Conservation (phyloP, 1,140 invertebrate species). For the Bradysia coprophila region DNA sequence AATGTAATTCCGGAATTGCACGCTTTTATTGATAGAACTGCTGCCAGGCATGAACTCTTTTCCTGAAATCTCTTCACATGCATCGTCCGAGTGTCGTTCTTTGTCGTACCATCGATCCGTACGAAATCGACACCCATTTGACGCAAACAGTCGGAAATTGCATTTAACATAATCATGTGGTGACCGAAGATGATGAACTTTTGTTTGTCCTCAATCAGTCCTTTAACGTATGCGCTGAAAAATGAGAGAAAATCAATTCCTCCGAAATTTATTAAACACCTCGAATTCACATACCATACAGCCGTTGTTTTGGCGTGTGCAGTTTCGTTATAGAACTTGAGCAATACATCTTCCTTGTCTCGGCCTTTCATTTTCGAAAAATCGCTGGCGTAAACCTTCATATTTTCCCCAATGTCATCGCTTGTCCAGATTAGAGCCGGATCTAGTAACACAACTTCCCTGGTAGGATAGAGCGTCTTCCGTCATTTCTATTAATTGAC, state of each 20-base stretch:
- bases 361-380: constrained; percentile 27
- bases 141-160: constrained; percentile 40
- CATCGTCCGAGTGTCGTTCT: constrained; percentile 33
- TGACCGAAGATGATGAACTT: constrained; percentile 94
- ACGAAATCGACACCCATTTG: constrained; percentile 45
- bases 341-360: constrained; percentile 43
- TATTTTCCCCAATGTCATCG: constrained; percentile 24
- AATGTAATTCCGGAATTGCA: constrained; percentile 85
- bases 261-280: constrained; percentile 3
- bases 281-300: constrained; percentile 36
- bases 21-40: constrained; percentile 82
- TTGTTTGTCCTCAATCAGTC: constrained; percentile 37
- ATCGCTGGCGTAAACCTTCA: constrained; percentile 29
- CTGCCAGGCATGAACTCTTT: constrained; percentile 42
- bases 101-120: constrained; percentile 71
- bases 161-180: constrained; percentile 65
- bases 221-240: constrained; percentile 53
- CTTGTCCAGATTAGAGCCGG: not conserved
- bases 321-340: constrained; percentile 73
- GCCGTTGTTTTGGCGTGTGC: constrained; percentile 60
- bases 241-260: not conserved
- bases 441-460: not conserved
- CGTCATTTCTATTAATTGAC: too few relatives aligned
- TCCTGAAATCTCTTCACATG: constrained; percentile 69
- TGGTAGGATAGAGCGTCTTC: too few relatives aligned